Base-by-base conservation (phyloP, 2,888 invertebrate species). In the Malthinus seriepunctatus region DNA sequence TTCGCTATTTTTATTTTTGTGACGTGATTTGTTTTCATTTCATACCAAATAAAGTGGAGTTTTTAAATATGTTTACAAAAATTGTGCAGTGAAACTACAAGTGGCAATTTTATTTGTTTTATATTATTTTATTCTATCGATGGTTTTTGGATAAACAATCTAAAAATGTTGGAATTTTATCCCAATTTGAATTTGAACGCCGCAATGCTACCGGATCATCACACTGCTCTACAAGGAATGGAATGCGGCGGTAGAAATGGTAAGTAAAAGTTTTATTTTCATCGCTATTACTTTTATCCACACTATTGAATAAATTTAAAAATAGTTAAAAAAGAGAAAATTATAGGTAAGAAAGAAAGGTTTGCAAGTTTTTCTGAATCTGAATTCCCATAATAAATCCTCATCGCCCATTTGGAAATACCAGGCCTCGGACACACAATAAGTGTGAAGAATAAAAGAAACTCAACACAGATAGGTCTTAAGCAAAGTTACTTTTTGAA, bases 101-200 rank as follows among this genome's bases (percentile, higher is more conserved):
- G 11, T 35, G 11, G 11, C 37, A 35, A 4, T 10, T 35, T 35
- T 33, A 33, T 8, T 33, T 33, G n/a, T n/a, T 33, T 33, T 33
- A 8, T 33, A 33, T 8, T 8, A 33, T 35, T 35, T 35, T 35
- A n/a, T n/a, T 23, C 23, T n/a, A n/a, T n/a, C n/a, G n/a, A 23
- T 23, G 23, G 23, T 23, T 23, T 23, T 23, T 23, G 23, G 23
- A 23, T 23, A 23, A 23, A 23, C 9, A 35, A 35, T 9, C 10
- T n/a, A n/a, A 82, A 79, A 73, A 88, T 88, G 88, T 83, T 88
- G 80, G 88, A 88, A 76, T 88, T 88, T 78, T 88, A 87, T 75
- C 85, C 87, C 56, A 85, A 85, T 72, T 80, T 86, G 65, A 85
- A 83, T 68, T 73, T 79, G 48, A 76, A 78, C 63, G 72, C 78